Percentiles rank a stretch among this genome's conserved stretches.
Conservation (phyloP, 2,888 invertebrate genomes). For the Chironomus riparius region DNA sequence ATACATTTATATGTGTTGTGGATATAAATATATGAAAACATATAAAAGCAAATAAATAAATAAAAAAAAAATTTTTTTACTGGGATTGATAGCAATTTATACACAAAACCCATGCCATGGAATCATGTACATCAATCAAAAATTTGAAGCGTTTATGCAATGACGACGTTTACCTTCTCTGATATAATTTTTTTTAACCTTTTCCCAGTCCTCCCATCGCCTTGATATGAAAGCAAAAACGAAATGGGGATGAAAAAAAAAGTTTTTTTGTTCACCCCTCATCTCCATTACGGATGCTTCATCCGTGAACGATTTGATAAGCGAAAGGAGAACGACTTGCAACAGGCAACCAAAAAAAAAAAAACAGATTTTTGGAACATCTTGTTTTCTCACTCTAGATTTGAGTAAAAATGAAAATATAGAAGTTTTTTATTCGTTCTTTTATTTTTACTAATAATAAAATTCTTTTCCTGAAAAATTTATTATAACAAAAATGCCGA, state of each 20-base stretch:
- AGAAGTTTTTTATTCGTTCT: background rate
- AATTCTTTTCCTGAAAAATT: background rate
- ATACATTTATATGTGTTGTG: background rate
- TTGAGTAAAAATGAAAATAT: background rate
- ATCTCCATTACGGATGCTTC: background rate
- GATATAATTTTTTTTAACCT: background rate
- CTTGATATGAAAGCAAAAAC: too few species aligned
- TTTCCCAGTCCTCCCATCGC: too few species aligned
- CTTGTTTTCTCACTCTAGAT: background rate
- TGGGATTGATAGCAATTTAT: slow-evolving; percentile 6
- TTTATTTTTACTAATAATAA: background rate
- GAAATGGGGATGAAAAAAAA: too few species aligned
- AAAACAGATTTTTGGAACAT: background rate
- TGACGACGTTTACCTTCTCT: background rate
- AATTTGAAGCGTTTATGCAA: background rate
- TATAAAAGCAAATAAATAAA: background rate
- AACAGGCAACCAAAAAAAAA: background rate
- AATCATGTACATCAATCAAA: slow-evolving; percentile 11
- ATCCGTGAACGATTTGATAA: background rate
- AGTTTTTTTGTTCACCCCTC: background rate
- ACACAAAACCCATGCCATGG: background rate
- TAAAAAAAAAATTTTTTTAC: background rate
- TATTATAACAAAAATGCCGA: background rate
- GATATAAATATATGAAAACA: background rate
- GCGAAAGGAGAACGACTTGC: background rate